Percentiles rank a stretch among this genome's conserved stretches.
Evolutionary conservation across 2,888 invertebrate genomes (phyloP).

Genomic region (Prosapia bicincta): DNA sequence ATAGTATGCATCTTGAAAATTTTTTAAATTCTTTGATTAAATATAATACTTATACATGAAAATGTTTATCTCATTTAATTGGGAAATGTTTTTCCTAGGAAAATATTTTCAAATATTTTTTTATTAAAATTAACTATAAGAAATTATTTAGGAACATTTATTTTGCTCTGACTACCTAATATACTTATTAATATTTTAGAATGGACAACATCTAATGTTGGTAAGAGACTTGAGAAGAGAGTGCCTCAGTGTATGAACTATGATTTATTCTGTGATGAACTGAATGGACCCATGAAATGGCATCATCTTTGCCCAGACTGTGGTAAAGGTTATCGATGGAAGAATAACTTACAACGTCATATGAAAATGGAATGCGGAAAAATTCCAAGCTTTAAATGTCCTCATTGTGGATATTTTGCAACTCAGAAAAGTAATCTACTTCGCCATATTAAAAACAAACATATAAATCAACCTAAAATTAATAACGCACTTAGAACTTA

Average conservation of each 20-base stretch:
- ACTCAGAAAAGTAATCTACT: slow-evolving; percentile 26
- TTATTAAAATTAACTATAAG: too few relatives aligned
- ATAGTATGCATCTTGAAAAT: too few relatives aligned
- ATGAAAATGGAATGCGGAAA: slow-evolving; percentile 42
- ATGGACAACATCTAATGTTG: background rate
- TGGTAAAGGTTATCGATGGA: slow-evolving; percentile 29
- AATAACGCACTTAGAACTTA: background rate
- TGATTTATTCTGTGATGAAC: background rate
- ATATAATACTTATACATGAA: too few relatives aligned
- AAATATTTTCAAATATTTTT: too few relatives aligned
- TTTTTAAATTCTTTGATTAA: too few relatives aligned
- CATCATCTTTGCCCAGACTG: slow-evolving; percentile 28
- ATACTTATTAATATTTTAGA: background rate
- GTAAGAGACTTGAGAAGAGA: background rate
- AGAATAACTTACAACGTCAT: slow-evolving; percentile 30
- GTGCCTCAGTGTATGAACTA: background rate
- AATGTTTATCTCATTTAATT: too few relatives aligned
- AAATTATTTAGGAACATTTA: too few relatives aligned
- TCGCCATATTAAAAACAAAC: slow-evolving; percentile 20
- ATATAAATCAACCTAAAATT: background rate
- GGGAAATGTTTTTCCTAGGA: too few relatives aligned
- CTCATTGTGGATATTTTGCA: slow-evolving; percentile 28
- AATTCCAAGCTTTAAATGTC: slow-evolving; percentile 45
- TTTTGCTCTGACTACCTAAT: too few relatives aligned
- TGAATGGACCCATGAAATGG: background rate